Evolutionary conservation across 1,140 invertebrate species (phyloP), one percentile per base, ranked within the genome.

Genomic region (Scaptomyza graminum): DNA sequence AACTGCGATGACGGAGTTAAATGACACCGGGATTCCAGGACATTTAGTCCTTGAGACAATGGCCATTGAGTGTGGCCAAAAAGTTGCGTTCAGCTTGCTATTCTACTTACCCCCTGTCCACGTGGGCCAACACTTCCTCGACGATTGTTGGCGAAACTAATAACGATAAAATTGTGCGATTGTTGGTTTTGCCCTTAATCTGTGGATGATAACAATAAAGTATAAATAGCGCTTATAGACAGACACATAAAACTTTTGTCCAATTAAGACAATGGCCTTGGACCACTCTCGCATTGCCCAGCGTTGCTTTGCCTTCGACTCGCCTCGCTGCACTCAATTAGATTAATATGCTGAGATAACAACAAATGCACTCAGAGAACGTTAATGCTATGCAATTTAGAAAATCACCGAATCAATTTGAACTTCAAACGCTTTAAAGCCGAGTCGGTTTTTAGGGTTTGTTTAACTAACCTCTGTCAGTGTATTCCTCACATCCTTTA

Each of bases 401-500:
- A 5, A 28, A 28, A 28, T 5, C 5, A 28, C 18, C 18, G 28
- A 28, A 6, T 34, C 31, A 8, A 22, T 22, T 34, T 34, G 28
- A 6, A 31, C 2, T 31, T 34, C 31, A 1, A 34, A 34, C 28
- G 6, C 5, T 31, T 31, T 31, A 31, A 31, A 7, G 7, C 5
- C 28, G 5, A 6, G 28, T 7, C 28, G 18, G 18, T 22, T 22
- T 18, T 22, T 22, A 28, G 28, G 5, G n/a, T n/a, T n/a, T 5
- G 0, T 34, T 34, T 9, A 34, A 76, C 78, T 22, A 51, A 93
- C 94, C 92, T 96, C 94, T 78, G 94, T 94, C 5, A 97, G 93
- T 39, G 94, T 93, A 76, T 94, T 95, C 77, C 95, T 94, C 28
- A 97, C 93, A 57, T 94, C 93, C 74, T 96, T 94, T 13, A 96